Percentiles rank a stretch among this genome's conserved stretches.
Conservation (phyloP, 2,888 invertebrate genomes). For the Phasia obesa region DNA sequence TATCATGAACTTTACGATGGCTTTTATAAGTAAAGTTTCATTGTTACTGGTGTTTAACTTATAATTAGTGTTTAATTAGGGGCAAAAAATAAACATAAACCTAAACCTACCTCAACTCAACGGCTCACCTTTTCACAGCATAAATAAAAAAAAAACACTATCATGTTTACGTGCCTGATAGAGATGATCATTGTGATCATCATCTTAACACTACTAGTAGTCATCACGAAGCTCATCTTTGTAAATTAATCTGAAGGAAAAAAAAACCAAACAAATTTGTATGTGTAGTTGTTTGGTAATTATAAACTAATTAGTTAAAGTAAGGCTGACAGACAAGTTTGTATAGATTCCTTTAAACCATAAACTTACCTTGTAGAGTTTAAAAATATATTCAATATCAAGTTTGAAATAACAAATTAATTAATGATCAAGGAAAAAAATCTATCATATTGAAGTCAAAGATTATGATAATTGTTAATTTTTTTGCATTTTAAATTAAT, state of each 20-base stretch:
- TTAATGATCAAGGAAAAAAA: not conserved
- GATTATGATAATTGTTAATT: too few relatives aligned
- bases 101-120: constrained; percentile 23
- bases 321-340: constrained; percentile 5
- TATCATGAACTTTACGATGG: constrained; percentile 37
- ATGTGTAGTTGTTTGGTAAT: constrained; percentile 62
- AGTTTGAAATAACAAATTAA: not conserved
- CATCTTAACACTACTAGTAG: constrained; percentile 11
- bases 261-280: constrained; percentile 15
- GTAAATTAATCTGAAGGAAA: constrained; percentile 1
- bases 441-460: too few relatives aligned
- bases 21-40: constrained; percentile 5
- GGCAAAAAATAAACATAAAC: constrained; percentile 1
- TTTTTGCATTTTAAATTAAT: too few relatives aligned
- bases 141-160: not conserved
- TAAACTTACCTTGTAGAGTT: constrained; percentile 11
- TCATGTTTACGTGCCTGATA: constrained; percentile 18
- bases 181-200: constrained; percentile 29
- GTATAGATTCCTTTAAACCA: constrained; percentile 15
- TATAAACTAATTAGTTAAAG: constrained; percentile 64
- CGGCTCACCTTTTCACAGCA: constrained; percentile 27
- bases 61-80: constrained; percentile 60
- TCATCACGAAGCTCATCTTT: constrained; percentile 44
- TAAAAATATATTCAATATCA: too few relatives aligned
- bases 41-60: constrained; percentile 31